phyloP scores from a whole-genome alignment of 2,888 invertebrate genomes.

The Callimorpha dominula region DNA sequence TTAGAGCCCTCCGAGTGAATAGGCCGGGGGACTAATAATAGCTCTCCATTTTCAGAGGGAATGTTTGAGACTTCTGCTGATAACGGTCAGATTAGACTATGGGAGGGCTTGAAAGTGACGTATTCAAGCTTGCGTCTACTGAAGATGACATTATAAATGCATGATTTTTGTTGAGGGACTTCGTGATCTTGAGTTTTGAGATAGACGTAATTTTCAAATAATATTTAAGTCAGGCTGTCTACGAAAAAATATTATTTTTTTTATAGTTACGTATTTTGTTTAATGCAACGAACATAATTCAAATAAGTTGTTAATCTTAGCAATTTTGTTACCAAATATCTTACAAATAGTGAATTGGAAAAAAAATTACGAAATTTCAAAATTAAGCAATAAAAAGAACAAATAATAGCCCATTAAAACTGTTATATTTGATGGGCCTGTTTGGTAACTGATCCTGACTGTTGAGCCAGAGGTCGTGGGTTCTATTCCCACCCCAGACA shows the following conservation, averaged over 20 bases:
- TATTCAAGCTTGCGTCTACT: conserved; percentile 19
- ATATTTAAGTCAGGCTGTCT: neutral
- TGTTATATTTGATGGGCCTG: no score
- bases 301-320: no score
- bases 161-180: conserved; percentile 11
- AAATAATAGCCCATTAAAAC: no score
- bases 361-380: no score
- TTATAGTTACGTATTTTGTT: no score
- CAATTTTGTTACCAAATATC: no score
- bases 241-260: neutral
- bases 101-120: conserved; percentile 40
- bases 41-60: conserved; percentile 64
- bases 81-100: conserved; percentile 59
- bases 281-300: no score
- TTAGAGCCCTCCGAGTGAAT: conserved; percentile 51
- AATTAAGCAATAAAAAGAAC: no score
- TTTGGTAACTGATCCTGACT: no score
- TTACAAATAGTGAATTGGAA: no score
- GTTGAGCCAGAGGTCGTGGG: no score
- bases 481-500: no score
- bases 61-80: conserved; percentile 57
- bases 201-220: neutral
- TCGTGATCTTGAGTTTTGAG: conserved; percentile 12
- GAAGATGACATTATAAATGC: conserved; percentile 20
- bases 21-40: conserved; percentile 69